Conservation (phyloP, 92 coral and sea anemone species). For the Porites lobata region DNA sequence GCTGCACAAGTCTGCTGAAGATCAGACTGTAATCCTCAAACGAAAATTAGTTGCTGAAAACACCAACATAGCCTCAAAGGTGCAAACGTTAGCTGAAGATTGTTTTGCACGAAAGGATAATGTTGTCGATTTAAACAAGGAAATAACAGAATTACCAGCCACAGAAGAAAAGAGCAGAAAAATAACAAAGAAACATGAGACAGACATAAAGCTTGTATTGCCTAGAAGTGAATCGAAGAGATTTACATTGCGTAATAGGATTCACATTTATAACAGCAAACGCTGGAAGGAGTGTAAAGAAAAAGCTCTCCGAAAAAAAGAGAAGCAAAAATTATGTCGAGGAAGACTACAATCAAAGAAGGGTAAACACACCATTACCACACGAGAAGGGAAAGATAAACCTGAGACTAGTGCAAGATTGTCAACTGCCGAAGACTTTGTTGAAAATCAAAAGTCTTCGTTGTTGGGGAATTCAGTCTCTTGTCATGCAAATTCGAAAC, state of each 20-base stretch:
- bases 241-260: not conserved
- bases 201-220: not conserved
- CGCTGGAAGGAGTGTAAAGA: constrained; percentile 17
- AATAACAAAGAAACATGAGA: not conserved
- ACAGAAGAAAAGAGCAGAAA: not conserved
- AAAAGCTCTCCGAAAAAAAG: not conserved
- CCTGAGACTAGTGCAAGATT: too few species aligned
- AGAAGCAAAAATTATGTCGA: not conserved
- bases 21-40: constrained; percentile 1
- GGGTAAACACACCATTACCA: not conserved
- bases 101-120: not conserved
- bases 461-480: too few species aligned
- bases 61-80: too few species aligned
- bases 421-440: too few species aligned
- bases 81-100: not conserved
- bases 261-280: constrained; percentile 22
- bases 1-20: constrained; percentile 2
- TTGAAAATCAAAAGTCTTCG: too few species aligned
- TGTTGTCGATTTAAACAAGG: not conserved
- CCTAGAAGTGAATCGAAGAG: not conserved
- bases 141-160: not conserved
- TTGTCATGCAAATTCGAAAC: too few species aligned
- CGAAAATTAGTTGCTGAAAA: too few species aligned
- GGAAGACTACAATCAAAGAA: not conserved
- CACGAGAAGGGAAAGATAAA: too few species aligned